A percentile compares a stretch with the other conserved stretches of the same genome.
These are phyloP conservation scores for Rutilus rutilus DNA, from an alignment of 2,113 vertebrate genomes.

Conservation along the genomic window DNA sequence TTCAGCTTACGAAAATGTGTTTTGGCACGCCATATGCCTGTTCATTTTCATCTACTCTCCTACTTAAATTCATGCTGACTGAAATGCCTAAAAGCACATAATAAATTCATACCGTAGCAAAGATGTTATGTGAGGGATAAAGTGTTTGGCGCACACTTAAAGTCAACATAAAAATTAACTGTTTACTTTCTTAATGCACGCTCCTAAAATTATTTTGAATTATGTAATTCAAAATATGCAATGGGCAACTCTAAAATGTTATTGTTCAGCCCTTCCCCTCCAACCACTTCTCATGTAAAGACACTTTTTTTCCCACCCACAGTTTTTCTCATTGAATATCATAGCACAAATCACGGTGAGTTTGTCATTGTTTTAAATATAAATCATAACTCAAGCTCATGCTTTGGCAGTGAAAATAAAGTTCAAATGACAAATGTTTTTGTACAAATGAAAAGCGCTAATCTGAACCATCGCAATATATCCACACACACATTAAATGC, in stretches of 20 bases:
- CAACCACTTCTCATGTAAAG: not conserved
- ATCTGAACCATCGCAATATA: not conserved
- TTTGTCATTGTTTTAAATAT: not conserved
- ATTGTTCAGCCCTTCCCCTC: too few relatives aligned
- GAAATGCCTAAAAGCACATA: conserved; percentile 13
- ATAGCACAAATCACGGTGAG: not conserved
- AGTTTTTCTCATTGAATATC: not conserved
- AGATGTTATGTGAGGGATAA: not conserved
- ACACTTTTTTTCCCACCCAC: not conserved
- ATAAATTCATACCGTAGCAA: not conserved
- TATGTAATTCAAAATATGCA: not conserved
- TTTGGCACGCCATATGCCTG: conserved; percentile 36
- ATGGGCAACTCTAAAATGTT: not conserved
- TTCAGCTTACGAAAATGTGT: conserved; percentile 66
- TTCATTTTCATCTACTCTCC: conserved; percentile 32
- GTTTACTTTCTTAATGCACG: not conserved
- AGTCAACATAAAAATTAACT: not conserved
- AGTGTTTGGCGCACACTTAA: not conserved
- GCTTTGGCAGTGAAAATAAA: not conserved
- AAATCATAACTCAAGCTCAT: not conserved
- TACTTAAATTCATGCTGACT: conserved; percentile 13
- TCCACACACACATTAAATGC: not conserved
- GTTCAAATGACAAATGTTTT: not conserved
- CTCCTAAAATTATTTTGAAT: not conserved
- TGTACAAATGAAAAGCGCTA: not conserved